Conservation (phyloP, 2,797 vertebrate genomes). For the Momotus momota region DNA sequence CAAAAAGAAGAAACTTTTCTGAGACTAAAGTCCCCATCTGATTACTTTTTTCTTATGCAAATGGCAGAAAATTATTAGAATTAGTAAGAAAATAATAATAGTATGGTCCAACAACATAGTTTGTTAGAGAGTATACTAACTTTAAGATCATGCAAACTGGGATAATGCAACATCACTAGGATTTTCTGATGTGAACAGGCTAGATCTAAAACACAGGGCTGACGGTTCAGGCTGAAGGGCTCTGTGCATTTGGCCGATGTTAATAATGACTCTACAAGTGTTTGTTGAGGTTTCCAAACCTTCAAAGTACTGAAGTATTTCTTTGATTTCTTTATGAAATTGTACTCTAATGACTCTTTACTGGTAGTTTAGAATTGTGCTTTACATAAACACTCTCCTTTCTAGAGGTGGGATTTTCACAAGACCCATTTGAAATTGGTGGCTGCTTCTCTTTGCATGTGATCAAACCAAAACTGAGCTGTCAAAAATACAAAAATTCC, state of each 20-base stretch:
- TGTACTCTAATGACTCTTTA: not conserved
- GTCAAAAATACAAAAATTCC: not conserved
- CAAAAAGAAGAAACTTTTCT: not conserved
- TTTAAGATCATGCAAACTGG: not conserved
- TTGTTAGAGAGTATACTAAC: not conserved
- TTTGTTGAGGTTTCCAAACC: not conserved
- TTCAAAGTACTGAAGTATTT: not conserved
- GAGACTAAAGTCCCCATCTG: not conserved
- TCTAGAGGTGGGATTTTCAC: not conserved
- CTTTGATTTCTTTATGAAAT: not conserved
- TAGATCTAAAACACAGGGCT: not conserved
- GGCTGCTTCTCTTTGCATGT: not conserved
- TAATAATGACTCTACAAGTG: not conserved
- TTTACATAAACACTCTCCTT: not conserved
- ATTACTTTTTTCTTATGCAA: not conserved
- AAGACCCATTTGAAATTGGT: not conserved
- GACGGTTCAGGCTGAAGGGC: not conserved
- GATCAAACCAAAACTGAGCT: not conserved
- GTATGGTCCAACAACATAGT: not conserved
- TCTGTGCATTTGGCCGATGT: not conserved
- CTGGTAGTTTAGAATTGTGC: not conserved
- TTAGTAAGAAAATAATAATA: not conserved
- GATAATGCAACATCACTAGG: not conserved
- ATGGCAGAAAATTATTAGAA: not conserved
- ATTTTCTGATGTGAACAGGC: not conserved